Conservation (phyloP, 2,113 vertebrate species). For the Ibidorhyncha struthersii region DNA sequence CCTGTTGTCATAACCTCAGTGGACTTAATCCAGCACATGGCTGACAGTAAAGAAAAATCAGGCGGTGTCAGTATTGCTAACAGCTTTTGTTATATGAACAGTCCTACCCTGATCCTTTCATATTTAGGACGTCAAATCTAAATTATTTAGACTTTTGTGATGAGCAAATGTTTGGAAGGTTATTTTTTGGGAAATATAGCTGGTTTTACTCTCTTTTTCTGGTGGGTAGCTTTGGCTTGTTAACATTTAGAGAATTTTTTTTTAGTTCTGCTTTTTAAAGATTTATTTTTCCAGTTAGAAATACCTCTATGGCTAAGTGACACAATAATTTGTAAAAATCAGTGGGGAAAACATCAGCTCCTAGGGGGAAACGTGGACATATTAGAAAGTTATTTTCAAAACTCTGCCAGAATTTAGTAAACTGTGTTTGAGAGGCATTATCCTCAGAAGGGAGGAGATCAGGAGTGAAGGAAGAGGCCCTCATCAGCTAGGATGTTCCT, state of each 20-base stretch:
- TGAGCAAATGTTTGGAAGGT: neutral
- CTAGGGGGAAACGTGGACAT: neutral
- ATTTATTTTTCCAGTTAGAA: neutral
- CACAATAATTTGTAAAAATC: neutral
- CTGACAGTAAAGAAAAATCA: neutral
- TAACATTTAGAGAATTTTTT: neutral
- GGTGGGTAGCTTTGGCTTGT: neutral
- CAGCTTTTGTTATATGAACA: neutral
- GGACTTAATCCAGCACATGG: neutral
- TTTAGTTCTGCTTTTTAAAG: neutral
- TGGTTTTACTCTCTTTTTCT: neutral
- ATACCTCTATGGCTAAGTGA: neutral
- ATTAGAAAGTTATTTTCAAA: neutral
- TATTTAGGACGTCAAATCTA: neutral
- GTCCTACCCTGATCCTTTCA: neutral
- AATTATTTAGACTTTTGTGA: neutral
- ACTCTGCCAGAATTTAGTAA: neutral
- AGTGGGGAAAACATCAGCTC: neutral
- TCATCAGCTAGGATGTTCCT: neutral
- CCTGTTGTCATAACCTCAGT: neutral
- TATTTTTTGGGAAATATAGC: neutral
- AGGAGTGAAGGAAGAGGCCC: neutral
- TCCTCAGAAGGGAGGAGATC: neutral
- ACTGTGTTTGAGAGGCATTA: neutral
- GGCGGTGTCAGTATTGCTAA: neutral